These are phyloP conservation scores for Perca schrenkii DNA, from an alignment of 2,113 vertebrate genomes.

Conservation along the genomic window DNA sequence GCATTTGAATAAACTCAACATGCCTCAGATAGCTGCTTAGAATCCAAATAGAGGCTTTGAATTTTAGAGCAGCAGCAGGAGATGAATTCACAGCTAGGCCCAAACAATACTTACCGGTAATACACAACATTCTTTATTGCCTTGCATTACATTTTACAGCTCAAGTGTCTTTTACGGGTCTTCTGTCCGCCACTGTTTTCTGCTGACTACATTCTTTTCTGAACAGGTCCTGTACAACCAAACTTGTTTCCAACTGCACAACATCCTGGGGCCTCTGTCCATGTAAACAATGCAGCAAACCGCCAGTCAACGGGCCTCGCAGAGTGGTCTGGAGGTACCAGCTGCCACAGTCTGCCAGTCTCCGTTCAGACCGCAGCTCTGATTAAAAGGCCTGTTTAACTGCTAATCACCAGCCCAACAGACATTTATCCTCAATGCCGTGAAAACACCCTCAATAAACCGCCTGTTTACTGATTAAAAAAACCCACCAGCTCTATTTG, in stretches of 20 bases:
- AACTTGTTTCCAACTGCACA: constrained; percentile 41
- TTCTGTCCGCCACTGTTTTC: not conserved
- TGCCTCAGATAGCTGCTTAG: not conserved
- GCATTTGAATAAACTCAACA: not conserved
- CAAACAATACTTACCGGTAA: constrained; percentile 2
- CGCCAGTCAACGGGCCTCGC: constrained; percentile 35
- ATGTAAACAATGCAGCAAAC: constrained; percentile 60
- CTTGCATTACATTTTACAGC: constrained; percentile 3
- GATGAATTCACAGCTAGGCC: not conserved
- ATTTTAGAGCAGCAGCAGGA: constrained; percentile 15
- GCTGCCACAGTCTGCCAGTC: constrained; percentile 61
- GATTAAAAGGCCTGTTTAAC: constrained; percentile 61
- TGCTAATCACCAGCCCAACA: constrained; percentile 40
- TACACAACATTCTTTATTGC: not conserved
- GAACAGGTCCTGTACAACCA: constrained; percentile 19
- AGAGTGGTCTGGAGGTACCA: constrained; percentile 46
- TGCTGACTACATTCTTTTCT: constrained; percentile 20
- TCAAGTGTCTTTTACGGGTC: not conserved
- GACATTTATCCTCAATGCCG: constrained; percentile 47
- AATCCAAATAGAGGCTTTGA: not conserved
- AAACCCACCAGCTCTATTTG: constrained; percentile 29
- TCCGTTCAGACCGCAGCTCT: constrained; percentile 57
- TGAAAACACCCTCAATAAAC: constrained; percentile 41
- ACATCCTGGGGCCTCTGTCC: constrained; percentile 44
- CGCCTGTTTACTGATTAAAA: constrained; percentile 42